Evolutionary conservation across 2,888 invertebrate genomes (phyloP).

Genomic region (Monochamus alternatus): DNA sequence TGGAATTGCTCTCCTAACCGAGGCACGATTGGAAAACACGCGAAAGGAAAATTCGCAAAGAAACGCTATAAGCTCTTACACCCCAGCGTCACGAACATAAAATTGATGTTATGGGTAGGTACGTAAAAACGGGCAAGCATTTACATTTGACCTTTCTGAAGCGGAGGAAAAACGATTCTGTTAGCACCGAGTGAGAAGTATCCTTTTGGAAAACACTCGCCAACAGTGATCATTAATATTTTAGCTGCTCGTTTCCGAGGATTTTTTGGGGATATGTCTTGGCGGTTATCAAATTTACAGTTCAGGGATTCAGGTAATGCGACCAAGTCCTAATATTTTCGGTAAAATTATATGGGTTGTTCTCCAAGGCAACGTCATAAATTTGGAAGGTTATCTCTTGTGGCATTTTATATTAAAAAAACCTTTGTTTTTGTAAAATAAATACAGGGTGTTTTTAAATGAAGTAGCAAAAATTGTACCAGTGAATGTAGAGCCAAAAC

Average conservation of each 20-base stretch:
- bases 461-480: too few relatives aligned
- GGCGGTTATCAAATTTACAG: background rate
- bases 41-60: conserved; percentile 10
- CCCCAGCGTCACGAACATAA: conserved; percentile 34
- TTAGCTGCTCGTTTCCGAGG: background rate
- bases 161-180: conserved; percentile 9
- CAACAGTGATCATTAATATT: conserved; percentile 24
- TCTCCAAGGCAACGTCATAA: too few relatives aligned
- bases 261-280: background rate
- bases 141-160: conserved; percentile 34
- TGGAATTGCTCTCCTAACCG: conserved; percentile 13
- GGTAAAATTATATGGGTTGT: background rate
- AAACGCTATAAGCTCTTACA: conserved; percentile 10
- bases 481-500: too few relatives aligned
- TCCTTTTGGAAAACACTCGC: conserved; percentile 4
- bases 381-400: too few relatives aligned
- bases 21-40: conserved; percentile 19
- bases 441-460: too few relatives aligned
- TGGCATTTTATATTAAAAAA: too few relatives aligned
- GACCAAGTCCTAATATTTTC: too few relatives aligned
- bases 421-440: too few relatives aligned
- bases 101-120: conserved; percentile 34
- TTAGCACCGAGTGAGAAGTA: conserved; percentile 16
- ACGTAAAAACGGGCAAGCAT: conserved; percentile 19
- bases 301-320: background rate